Evolutionary conservation across 53 echinoderm and acorn worm species (phyloP).

Genomic region (Arbacia lixula): DNA sequence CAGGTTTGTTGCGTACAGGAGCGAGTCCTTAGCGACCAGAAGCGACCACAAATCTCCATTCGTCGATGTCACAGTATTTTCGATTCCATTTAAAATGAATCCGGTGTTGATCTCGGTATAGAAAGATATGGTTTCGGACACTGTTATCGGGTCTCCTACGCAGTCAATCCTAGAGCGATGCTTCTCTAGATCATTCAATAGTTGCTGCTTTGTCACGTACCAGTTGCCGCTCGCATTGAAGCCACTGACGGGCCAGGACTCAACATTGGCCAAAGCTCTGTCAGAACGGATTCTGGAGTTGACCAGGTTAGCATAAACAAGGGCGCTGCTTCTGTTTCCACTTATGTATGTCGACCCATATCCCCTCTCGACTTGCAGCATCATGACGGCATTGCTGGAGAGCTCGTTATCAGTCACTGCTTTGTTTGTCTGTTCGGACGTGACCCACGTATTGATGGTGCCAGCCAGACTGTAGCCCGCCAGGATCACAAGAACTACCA

Average conservation of each 20-base stretch:
- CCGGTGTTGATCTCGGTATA: constrained; percentile 68
- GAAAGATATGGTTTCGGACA: constrained; percentile 49
- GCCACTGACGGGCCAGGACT: background rate
- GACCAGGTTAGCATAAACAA: background rate
- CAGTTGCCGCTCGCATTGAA: background rate
- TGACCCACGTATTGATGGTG: constrained; percentile 21
- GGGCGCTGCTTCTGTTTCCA: constrained; percentile 20
- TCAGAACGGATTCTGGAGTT: background rate
- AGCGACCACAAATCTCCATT: constrained; percentile 64
- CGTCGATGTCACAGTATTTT: constrained; percentile 20
- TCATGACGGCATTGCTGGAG: constrained; percentile 13
- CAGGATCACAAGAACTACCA: constrained; percentile 56
- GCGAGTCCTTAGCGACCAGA: constrained; percentile 62
- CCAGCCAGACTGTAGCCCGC: constrained; percentile 26
- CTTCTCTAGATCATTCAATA: background rate
- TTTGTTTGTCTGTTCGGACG: background rate
- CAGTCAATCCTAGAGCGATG: constrained; percentile 28
- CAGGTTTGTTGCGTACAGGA: constrained; percentile 68
- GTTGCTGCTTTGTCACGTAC: constrained; percentile 6
- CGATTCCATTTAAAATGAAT: constrained; percentile 47
- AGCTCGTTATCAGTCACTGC: constrained; percentile 36
- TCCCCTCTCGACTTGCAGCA: constrained; percentile 68
- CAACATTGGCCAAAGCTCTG: background rate
- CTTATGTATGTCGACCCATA: constrained; percentile 58
- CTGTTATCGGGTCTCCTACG: background rate